These are phyloP conservation scores for Lordiphosa clarofinis DNA, from an alignment of 1,140 invertebrate species.

Conservation along the genomic window DNA sequence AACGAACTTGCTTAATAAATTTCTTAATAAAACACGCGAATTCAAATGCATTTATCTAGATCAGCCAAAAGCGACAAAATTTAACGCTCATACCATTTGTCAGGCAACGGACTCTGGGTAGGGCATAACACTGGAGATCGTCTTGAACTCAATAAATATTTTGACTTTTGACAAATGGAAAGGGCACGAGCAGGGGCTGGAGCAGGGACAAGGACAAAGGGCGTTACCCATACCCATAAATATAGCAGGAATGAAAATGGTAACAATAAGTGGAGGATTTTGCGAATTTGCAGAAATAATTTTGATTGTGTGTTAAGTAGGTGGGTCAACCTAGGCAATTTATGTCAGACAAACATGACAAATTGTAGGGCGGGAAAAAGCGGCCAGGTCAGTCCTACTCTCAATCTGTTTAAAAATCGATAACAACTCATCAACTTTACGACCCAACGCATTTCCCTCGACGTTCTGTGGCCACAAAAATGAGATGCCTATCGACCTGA, in stretches of 20 bases:
- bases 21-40: conserved; percentile 78
- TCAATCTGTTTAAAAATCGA: conserved; percentile 71
- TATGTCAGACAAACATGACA: too few relatives aligned
- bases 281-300: too few relatives aligned
- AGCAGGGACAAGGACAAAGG: conserved; percentile 13
- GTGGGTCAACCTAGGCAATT: too few relatives aligned
- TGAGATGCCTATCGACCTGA: conserved; percentile 58
- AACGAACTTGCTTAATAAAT: conserved; percentile 66
- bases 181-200: too few relatives aligned
- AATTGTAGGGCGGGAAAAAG: too few relatives aligned
- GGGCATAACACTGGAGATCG: conserved; percentile 44
- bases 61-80: conserved; percentile 76
- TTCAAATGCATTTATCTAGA: conserved; percentile 78
- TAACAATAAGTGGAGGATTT: too few relatives aligned
- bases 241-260: too few relatives aligned
- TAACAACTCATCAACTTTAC: conserved; percentile 76
- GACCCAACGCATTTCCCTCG: conserved; percentile 31
- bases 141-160: conserved; percentile 78
- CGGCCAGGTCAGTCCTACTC: too few relatives aligned
- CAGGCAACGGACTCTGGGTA: conserved; percentile 45
- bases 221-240: too few relatives aligned
- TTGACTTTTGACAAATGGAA: conserved; percentile 71
- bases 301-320: too few relatives aligned
- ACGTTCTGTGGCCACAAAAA: conserved; percentile 26
- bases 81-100: conserved; percentile 71